phyloP scores from a whole-genome alignment of 2,888 invertebrate genomes.

The Leptopterna dolabrata region DNA sequence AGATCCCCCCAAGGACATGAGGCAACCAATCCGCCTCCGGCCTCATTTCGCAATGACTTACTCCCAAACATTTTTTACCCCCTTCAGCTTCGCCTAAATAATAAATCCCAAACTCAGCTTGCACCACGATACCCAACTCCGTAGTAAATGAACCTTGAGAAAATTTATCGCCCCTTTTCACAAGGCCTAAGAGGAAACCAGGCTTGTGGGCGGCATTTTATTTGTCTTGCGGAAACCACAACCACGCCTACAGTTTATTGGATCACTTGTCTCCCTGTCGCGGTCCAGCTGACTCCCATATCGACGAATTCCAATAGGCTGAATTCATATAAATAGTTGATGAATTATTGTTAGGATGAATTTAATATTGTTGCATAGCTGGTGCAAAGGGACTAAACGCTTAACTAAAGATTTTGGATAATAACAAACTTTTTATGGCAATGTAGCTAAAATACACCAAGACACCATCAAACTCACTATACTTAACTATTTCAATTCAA shows the following conservation, averaged over 20 bases:
- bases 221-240: not conserved
- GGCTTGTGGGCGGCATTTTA: not conserved
- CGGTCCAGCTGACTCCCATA: not conserved
- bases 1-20: too few relatives aligned
- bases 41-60: not conserved
- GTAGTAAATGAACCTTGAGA: conserved; percentile 4
- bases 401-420: too few relatives aligned
- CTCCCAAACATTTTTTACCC: not conserved
- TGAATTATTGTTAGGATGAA: too few relatives aligned
- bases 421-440: too few relatives aligned
- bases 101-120: not conserved
- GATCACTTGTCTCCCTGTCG: not conserved
- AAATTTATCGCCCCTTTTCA: conserved; percentile 15
- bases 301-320: too few relatives aligned
- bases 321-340: too few relatives aligned
- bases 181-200: not conserved
- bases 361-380: too few relatives aligned
- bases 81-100: not conserved
- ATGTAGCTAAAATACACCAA: too few relatives aligned
- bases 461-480: too few relatives aligned
- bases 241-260: not conserved
- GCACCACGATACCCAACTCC: not conserved
- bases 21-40: not conserved
- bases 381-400: too few relatives aligned
- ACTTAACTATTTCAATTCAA: too few relatives aligned